Base-by-base conservation (phyloP, 2,888 invertebrate species). In the Nomada flava region DNA sequence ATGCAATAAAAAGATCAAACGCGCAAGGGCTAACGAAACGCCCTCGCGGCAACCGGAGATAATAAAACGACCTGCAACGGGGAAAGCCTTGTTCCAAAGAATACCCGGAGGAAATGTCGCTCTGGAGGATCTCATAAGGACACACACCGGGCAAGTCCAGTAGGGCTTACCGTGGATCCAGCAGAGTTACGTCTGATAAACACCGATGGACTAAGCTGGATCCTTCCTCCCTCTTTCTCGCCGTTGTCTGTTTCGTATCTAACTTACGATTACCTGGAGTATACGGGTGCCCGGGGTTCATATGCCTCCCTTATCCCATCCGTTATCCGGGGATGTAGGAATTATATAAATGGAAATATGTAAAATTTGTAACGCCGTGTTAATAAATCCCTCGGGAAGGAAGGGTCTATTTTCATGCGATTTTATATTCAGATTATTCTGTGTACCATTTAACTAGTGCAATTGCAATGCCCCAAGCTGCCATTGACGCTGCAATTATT, bases 261-360 rank as follows among this genome's bases (percentile, higher is more conserved):
- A 79, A 82, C 75, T 82, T 83, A 82, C 87, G 83, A 89, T 89
- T 89, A 89, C 77, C 78, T 62, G 67, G 69, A 87, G 88, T 88
- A 85, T 90, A 89, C 77, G 87, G 75, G 44, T 18, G n/a, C 52
- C 29, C 75, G 50, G 15, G 13, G 15, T 60, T 47, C 60, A 1
- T 50, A n/a, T 59, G 5, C 29, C n/a, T 9, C 2, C 47, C 0
- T 29, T 57, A 23, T 57, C 26, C 23, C 15, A 15, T 47, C 47
- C 11, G 7, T 36, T 15, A 47, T 47, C 11, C 47, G 15, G 13
- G 4, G 5, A 18, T 15, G 3, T 18, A 36, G 29, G 36, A 29
- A 18, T 60, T 18, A 26, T 57, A 20, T 9, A 47, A 47, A 47
- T 47, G 47, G 47, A 47, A 47, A 13, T 47, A 15, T 47, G 15